Percentiles rank a stretch among this genome's conserved stretches.
These are phyloP conservation scores for Tetranychus piercei DNA, from an alignment of 2,888 invertebrate species.

Conservation along the genomic window DNA sequence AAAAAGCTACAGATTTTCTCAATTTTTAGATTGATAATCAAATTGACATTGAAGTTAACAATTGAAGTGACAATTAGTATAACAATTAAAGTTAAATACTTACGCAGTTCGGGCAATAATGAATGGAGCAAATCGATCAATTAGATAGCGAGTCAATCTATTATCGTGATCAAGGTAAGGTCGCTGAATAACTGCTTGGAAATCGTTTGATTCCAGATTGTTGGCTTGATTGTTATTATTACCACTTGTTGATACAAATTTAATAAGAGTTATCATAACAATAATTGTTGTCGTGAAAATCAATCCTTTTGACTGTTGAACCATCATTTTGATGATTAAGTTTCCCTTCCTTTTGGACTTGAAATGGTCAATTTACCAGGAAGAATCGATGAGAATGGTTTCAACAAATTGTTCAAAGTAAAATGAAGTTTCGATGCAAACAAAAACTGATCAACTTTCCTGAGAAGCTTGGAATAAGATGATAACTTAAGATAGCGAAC, in stretches of 20 bases:
- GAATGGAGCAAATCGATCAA: background rate
- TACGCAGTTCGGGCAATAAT: background rate
- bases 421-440: background rate
- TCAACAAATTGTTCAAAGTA: background rate
- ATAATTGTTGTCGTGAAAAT: background rate
- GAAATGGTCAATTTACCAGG: background rate
- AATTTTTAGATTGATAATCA: background rate
- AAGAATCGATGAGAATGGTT: background rate
- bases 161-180: background rate
- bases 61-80: background rate
- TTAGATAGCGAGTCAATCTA: background rate
- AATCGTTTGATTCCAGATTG: background rate
- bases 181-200: background rate
- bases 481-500: too few relatives aligned
- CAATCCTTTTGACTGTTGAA: background rate
- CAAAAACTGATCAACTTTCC: background rate
- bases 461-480: too few relatives aligned
- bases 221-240: background rate
- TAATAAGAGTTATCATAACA: background rate
- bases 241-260: background rate
- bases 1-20: background rate
- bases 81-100: background rate
- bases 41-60: background rate
- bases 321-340: background rate
- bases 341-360: too few relatives aligned